Evolutionary conservation across 2,888 invertebrate species (phyloP).

Genomic region (Ochropleura plecta): DNA sequence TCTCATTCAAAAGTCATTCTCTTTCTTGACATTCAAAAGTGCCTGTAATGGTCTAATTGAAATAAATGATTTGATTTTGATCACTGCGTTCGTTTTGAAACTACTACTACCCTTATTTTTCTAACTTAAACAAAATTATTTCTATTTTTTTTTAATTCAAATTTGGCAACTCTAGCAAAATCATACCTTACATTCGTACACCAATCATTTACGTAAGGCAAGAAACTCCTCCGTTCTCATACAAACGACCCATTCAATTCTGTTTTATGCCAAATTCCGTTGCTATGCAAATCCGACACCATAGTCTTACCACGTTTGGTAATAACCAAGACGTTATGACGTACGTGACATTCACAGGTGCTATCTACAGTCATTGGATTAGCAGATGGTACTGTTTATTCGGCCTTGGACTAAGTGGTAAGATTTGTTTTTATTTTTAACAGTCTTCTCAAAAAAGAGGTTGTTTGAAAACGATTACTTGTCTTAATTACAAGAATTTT

Average conservation of each 20-base stretch:
- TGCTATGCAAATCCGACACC: conserved; percentile 37
- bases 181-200: background rate
- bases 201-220: background rate
- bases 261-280: background rate
- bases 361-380: background rate
- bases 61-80: no score
- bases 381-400: conserved; percentile 10
- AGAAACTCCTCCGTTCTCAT: background rate
- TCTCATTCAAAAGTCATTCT: no score
- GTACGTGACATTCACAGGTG: conserved; percentile 39
- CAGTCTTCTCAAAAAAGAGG: no score
- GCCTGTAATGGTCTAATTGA: no score
- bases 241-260: conserved; percentile 4
- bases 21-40: no score
- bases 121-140: no score
- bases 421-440: no score
- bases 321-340: conserved; percentile 48
- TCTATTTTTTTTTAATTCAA: no score
- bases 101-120: no score
- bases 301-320: conserved; percentile 34
- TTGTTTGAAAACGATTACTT: no score
- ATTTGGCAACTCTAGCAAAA: background rate
- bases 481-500: no score
- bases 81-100: no score
- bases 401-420: background rate